Conservation (phyloP, 2,797 vertebrate species). For the Synaphobranchus kaupii region DNA sequence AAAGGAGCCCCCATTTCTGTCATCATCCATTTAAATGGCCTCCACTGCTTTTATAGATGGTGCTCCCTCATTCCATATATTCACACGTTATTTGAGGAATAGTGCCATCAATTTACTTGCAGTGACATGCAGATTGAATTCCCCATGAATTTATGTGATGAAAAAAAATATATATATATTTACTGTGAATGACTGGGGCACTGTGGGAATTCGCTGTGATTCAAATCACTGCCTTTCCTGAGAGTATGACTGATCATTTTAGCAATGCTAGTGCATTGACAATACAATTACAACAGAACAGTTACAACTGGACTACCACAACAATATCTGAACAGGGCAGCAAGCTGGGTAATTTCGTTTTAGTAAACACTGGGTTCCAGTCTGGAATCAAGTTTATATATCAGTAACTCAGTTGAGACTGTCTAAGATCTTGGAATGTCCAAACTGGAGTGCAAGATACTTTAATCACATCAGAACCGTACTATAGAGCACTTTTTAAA, state of each 20-base stretch:
- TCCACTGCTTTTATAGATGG: not conserved
- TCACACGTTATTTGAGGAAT: not conserved
- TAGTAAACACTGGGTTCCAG: not conserved
- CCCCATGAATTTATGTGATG: not conserved
- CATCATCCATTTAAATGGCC: not conserved
- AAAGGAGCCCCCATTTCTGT: not conserved
- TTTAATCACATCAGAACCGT: not conserved
- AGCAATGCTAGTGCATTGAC: not conserved
- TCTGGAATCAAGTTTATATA: not conserved
- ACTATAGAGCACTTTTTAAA: not conserved
- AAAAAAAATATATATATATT: not conserved
- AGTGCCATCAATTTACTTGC: not conserved
- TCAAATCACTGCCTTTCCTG: not conserved
- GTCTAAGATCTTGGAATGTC: no score
- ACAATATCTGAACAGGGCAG: not conserved
- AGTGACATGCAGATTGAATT: conserved; percentile 6
- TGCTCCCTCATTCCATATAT: not conserved
- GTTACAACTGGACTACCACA: not conserved
- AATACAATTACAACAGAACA: not conserved
- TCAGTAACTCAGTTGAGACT: not conserved
- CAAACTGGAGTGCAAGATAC: not conserved
- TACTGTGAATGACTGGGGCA: not conserved
- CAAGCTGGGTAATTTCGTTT: not conserved
- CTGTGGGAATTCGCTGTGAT: not conserved
- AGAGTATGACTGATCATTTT: not conserved